Base-by-base conservation (phyloP, 2,113 vertebrate species). In the Callocephalon fimbriatum region DNA sequence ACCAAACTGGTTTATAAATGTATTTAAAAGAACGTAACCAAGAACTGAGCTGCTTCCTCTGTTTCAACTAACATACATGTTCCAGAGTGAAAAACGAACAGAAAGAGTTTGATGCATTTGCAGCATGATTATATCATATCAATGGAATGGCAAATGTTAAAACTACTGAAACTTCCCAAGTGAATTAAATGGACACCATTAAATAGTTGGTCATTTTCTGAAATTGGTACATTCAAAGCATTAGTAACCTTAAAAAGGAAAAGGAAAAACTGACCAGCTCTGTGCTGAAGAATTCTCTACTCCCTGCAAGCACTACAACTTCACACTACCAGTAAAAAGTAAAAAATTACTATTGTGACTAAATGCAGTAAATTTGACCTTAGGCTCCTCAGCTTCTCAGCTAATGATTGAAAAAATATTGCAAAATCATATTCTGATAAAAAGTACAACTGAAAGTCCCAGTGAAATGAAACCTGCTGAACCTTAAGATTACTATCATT, bases 171-270 rank as follows among this genome's bases (percentile, higher is more conserved):
- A 81, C 44, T 72, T 91, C 80, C 79, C 35, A 67, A 81, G 51
- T n/a, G 44, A 92, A 90, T 73, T 92, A 90, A 90, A 83, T 65
- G 31, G 47, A 13, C n/a, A 91, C 18, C 58, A 81, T 80, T 91
- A 92, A 94, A 94, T 22, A 86, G 85, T 65, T 16, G 12, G 42
- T 78, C 32, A 92, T 73, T 90, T 90, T 83, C 73, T 86, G 85
- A 95, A 93, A 79, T 58, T 29, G 62, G 62, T 72, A 29, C 40
- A 38, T 13, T 82, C 45, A 72, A 75, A 96, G n/a, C 2, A 0
- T 56, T 56, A 85, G 10, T 0, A 4, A 83, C 23, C 79, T 79
- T 26, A 58, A 48, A 94, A 96, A 35, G n/a, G 10, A 91, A 90
- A 48, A 29, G 10, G 12, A 53, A 91, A 84, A 81, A 26, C 6